phyloP scores from a whole-genome alignment of 2,797 vertebrate genomes.

The Peromyscus eremicus region DNA sequence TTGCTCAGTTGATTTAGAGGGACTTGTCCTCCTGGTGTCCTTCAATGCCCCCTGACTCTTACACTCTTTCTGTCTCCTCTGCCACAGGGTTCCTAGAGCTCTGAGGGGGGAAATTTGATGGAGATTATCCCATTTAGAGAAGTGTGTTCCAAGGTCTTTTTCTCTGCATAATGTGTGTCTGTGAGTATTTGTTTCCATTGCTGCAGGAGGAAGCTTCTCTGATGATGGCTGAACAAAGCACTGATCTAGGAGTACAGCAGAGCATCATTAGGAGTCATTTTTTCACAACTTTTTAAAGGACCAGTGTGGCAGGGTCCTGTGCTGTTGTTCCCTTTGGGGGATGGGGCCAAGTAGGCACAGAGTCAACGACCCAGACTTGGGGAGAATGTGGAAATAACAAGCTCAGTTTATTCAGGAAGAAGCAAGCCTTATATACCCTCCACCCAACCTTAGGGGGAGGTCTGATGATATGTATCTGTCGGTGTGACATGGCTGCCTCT shows the following conservation, averaged over 20 bases:
- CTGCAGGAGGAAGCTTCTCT: not conserved
- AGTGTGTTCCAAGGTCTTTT: not conserved
- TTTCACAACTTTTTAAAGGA: not conserved
- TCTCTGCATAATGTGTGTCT: not conserved
- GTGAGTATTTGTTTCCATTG: not conserved
- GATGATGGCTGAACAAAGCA: not conserved
- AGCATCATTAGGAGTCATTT: not conserved
- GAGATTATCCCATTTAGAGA: not conserved
- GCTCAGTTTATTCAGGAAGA: no score
- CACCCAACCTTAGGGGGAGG: no score
- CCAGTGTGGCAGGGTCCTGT: no score
- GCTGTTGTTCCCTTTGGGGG: no score
- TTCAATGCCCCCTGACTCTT: not conserved
- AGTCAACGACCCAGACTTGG: no score
- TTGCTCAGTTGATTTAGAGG: not conserved
- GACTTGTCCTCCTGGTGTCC: not conserved
- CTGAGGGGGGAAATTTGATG: not conserved
- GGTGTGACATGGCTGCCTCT: no score
- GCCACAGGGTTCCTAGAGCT: not conserved
- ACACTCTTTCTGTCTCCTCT: not conserved
- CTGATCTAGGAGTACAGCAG: not conserved
- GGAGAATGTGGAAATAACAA: no score
- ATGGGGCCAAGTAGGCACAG: no score
- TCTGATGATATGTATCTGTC: no score
- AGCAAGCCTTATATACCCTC: no score